These are phyloP conservation scores for Galerucella nymphaeae DNA, from an alignment of 2,888 invertebrate genomes.

Conservation along the genomic window DNA sequence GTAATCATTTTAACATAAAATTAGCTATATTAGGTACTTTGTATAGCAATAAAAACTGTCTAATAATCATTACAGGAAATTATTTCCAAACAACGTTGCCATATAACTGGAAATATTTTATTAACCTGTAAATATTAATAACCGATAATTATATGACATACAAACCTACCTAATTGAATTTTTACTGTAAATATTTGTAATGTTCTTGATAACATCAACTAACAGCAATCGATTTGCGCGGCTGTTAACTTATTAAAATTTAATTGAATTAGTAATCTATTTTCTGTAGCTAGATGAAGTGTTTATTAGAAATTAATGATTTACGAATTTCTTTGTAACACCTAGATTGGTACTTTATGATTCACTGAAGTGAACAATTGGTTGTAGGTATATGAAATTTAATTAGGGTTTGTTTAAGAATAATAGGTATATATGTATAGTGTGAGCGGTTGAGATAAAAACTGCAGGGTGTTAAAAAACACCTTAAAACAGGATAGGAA, in stretches of 20 bases:
- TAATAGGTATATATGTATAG: no score
- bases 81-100: not conserved
- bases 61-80: not conserved
- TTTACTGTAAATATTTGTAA: not conserved
- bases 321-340: no score
- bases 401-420: no score
- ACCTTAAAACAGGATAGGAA: no score
- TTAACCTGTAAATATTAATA: not conserved
- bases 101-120: not conserved
- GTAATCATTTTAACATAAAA: not conserved
- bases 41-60: not conserved
- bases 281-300: no score
- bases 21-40: not conserved
- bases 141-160: not conserved
- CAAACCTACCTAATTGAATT: not conserved
- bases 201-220: not conserved
- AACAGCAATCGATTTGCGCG: not conserved
- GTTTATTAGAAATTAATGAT: no score
- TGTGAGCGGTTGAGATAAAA: no score
- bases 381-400: no score
- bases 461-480: no score
- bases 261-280: not conserved
- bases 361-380: no score
- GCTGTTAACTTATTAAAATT: not conserved
- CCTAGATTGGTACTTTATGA: no score